phyloP scores from a whole-genome alignment of 2,113 vertebrate genomes.

The Pollimyrus isidori region DNA sequence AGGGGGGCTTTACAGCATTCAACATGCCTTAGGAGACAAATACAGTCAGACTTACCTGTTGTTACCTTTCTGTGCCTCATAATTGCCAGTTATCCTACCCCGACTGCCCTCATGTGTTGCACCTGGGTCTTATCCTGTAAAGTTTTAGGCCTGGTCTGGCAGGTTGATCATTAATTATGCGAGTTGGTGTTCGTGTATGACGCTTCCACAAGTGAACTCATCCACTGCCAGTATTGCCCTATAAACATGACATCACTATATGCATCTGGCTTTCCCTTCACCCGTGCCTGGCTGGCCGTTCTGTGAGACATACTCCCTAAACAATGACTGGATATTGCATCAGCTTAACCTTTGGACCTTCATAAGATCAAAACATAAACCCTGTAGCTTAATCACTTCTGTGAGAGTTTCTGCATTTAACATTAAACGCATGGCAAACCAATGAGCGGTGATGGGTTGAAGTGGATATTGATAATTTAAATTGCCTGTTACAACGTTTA shows the following conservation, averaged over 20 bases:
- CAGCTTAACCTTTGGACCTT: neutral
- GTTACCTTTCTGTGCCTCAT: neutral
- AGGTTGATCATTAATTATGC: neutral
- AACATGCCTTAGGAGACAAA: neutral
- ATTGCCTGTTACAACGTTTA: neutral
- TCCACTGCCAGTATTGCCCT: neutral
- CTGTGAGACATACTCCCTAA: neutral
- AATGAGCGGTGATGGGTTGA: neutral
- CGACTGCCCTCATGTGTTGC: no score
- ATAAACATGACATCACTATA: neutral
- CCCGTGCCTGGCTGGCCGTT: neutral
- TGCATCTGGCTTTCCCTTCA: neutral
- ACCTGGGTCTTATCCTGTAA: no score
- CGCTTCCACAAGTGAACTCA: neutral
- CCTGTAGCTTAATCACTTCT: neutral
- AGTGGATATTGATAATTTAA: slow-evolving; percentile 3
- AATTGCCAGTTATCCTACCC: neutral
- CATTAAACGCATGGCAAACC: neutral
- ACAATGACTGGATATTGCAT: neutral
- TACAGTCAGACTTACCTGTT: neutral
- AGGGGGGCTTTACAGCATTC: neutral
- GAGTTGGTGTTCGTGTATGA: no score
- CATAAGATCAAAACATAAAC: neutral
- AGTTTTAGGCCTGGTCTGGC: no score
- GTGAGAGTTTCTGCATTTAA: neutral